phyloP scores from a whole-genome alignment of 2,113 vertebrate species.

The Eonycteris spelaea region DNA sequence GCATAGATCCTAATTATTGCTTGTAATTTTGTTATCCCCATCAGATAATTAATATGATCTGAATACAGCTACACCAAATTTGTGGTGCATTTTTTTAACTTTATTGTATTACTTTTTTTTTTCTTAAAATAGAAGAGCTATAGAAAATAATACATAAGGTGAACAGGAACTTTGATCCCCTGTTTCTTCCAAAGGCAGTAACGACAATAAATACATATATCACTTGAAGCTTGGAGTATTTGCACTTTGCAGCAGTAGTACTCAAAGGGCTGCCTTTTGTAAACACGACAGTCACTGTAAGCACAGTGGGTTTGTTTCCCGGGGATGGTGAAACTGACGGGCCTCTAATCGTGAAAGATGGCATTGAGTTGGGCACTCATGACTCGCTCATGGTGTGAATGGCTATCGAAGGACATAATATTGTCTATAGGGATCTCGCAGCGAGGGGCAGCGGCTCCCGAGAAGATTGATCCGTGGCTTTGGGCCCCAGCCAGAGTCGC shows the following conservation, averaged over 20 bases:
- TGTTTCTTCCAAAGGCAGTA: slow-evolving; percentile 84
- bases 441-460: slow-evolving; percentile 84
- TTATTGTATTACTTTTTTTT: slow-evolving; percentile 62
- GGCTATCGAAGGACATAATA: slow-evolving; percentile 93
- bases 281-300: slow-evolving; percentile 81
- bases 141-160: slow-evolving; percentile 83
- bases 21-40: slow-evolving; percentile 90
- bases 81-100: slow-evolving; percentile 67
- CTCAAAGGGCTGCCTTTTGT: slow-evolving; percentile 79
- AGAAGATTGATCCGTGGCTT: slow-evolving; percentile 87
- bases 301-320: slow-evolving; percentile 73
- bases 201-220: slow-evolving; percentile 84
- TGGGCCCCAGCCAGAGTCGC: slow-evolving; percentile 83
- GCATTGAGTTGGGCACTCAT: slow-evolving; percentile 96
- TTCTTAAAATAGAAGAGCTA: slow-evolving; percentile 79
- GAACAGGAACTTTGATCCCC: slow-evolving; percentile 79
- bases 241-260: slow-evolving; percentile 81
- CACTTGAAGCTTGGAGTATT: slow-evolving; percentile 80
- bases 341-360: slow-evolving; percentile 94
- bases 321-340: slow-evolving; percentile 35
- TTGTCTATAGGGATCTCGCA: slow-evolving; percentile 93
- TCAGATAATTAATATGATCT: slow-evolving; percentile 86
- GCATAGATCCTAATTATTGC: slow-evolving; percentile 99
- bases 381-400: slow-evolving; percentile 94
- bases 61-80: slow-evolving; percentile 79